phyloP scores from a whole-genome alignment of 2,113 vertebrate genomes.

The Dipodomys spectabilis region DNA sequence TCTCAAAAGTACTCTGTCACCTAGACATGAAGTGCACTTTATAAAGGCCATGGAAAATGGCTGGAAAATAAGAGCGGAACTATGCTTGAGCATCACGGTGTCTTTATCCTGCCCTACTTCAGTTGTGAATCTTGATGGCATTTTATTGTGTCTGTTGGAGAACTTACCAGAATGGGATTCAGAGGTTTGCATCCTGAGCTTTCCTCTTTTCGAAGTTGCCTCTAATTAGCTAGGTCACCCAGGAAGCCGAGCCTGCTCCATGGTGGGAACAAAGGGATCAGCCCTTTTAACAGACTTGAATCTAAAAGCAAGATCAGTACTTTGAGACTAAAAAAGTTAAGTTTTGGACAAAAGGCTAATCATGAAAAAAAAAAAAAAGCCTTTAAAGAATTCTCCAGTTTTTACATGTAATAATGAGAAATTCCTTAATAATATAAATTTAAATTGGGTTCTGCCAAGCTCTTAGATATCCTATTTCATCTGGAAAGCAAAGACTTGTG shows the following conservation, averaged over 20 bases:
- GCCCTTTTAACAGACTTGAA: background rate
- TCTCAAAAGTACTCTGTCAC: background rate
- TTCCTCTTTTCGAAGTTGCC: background rate
- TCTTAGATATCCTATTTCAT: background rate
- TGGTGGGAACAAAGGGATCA: background rate
- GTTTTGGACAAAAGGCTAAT: slow-evolving; percentile 4
- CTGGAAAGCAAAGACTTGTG: slow-evolving; percentile 18
- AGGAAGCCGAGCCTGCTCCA: background rate
- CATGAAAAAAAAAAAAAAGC: background rate
- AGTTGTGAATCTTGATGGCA: background rate
- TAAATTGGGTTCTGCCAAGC: slow-evolving; percentile 18
- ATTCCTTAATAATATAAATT: slow-evolving; percentile 26
- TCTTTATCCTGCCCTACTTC: background rate
- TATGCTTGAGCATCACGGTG: background rate
- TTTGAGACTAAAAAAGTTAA: background rate
- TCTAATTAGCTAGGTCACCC: slow-evolving; percentile 26
- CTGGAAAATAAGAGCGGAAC: background rate
- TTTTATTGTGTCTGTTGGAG: background rate
- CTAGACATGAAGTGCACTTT: background rate
- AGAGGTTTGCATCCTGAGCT: background rate
- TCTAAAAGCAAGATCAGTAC: slow-evolving; percentile 16
- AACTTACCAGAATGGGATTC: background rate
- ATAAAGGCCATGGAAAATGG: background rate
- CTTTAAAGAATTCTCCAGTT: slow-evolving; percentile 14
- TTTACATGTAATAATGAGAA: slow-evolving; percentile 8